phyloP scores from a whole-genome alignment of 2,888 invertebrate genomes.

The Steinernema carpocapsae region DNA sequence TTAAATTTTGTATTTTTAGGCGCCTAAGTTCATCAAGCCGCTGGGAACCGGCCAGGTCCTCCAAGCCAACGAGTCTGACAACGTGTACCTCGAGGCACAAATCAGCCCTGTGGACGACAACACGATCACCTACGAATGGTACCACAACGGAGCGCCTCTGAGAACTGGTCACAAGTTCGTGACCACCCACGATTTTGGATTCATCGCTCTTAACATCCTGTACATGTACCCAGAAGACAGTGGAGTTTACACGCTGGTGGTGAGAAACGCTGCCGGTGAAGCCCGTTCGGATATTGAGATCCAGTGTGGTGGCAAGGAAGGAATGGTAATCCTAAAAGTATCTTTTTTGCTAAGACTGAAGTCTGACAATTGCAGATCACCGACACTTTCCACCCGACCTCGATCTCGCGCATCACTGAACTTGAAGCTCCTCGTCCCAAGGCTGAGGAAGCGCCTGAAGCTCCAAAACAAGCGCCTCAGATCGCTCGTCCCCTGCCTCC shows the following conservation, averaged over 20 bases:
- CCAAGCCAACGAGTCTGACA: conserved; percentile 70
- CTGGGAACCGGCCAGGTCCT: conserved; percentile 48
- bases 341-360: neutral
- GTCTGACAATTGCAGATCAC: conserved; percentile 76
- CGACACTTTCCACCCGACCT: conserved; percentile 88
- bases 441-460: conserved; percentile 77
- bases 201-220: conserved; percentile 90
- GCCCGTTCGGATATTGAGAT: conserved; percentile 83
- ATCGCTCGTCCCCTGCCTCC: conserved; percentile 82
- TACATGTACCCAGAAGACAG: conserved; percentile 92
- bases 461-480: conserved; percentile 82
- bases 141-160: conserved; percentile 89
- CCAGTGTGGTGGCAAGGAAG: conserved; percentile 67
- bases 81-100: conserved; percentile 72
- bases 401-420: conserved; percentile 87
- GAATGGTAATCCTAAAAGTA: conserved; percentile 47
- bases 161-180: conserved; percentile 77
- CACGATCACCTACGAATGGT: conserved; percentile 82
- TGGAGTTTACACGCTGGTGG: conserved; percentile 78
- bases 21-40: conserved; percentile 62
- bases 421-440: conserved; percentile 77
- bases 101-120: conserved; percentile 71
- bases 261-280: conserved; percentile 87
- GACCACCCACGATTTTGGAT: conserved; percentile 85
- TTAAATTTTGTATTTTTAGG: conserved; percentile 45